Conservation (phyloP, 37 sponge, comb jelly and placozoan species). For the Corticium candelabrum region DNA sequence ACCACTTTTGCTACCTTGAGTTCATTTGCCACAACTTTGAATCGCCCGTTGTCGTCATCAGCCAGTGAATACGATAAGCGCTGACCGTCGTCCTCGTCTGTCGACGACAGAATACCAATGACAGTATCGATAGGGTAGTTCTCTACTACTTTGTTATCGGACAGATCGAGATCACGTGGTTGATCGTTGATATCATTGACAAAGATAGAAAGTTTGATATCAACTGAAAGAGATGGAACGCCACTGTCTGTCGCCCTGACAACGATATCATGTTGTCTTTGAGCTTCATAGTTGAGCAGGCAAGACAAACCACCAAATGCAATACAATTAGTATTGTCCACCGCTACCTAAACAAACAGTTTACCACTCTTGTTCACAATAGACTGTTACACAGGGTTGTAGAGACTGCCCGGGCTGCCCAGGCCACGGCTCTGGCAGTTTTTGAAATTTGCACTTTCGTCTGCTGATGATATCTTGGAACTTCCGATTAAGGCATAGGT, state of each 20-base stretch:
- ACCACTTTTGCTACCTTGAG: neutral
- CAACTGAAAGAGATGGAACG: neutral
- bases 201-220: neutral
- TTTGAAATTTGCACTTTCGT: too few relatives aligned
- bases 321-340: neutral
- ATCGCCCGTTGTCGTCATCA: conserved; percentile 1
- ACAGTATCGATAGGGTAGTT: neutral
- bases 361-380: too few relatives aligned
- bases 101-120: neutral
- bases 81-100: neutral
- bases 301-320: neutral
- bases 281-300: neutral
- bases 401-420: too few relatives aligned
- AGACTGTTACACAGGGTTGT: too few relatives aligned
- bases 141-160: neutral
- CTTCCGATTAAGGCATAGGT: too few relatives aligned
- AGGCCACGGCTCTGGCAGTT: too few relatives aligned
- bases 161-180: neutral
- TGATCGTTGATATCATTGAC: neutral
- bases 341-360: neutral
- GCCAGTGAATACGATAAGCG: neutral
- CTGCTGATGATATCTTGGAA: too few relatives aligned
- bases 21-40: neutral
- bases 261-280: neutral
- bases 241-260: neutral